phyloP scores from a whole-genome alignment of 2,113 vertebrate genomes.

The Prunella fulvescens region DNA sequence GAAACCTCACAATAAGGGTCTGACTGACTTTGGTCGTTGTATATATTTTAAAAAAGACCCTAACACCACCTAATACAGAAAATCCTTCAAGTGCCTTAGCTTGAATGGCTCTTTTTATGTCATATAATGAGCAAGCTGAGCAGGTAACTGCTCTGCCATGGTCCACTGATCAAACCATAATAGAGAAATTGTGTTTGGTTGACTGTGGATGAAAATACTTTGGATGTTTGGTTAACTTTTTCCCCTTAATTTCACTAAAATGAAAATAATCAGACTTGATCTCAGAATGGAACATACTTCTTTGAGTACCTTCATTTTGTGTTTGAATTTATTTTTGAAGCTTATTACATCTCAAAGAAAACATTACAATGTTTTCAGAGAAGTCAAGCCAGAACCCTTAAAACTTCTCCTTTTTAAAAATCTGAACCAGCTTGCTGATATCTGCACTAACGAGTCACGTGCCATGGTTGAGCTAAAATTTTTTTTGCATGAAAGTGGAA shows the following conservation, averaged over 20 bases:
- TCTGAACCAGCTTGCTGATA: neutral
- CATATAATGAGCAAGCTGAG: neutral
- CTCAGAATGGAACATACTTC: neutral
- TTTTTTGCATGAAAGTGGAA: neutral
- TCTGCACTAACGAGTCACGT: neutral
- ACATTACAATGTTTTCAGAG: neutral
- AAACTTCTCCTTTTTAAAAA: neutral
- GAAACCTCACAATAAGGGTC: neutral
- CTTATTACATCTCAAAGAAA: neutral
- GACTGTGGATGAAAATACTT: neutral
- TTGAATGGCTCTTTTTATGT: neutral
- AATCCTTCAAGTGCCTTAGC: neutral
- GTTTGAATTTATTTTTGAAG: neutral
- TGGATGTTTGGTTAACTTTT: neutral
- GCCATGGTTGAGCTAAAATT: neutral
- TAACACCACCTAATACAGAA: neutral
- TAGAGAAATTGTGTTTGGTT: neutral
- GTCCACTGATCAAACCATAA: neutral
- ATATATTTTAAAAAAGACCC: neutral
- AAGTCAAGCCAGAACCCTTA: neutral
- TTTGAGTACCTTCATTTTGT: neutral
- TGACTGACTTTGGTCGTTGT: neutral
- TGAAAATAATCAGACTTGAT: neutral
- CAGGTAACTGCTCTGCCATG: neutral
- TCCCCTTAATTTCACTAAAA: neutral